Percentiles rank a stretch among this genome's conserved stretches.
phyloP scores from a whole-genome alignment of 2,888 invertebrate species.

The Thysanoteuthis rhombus region DNA sequence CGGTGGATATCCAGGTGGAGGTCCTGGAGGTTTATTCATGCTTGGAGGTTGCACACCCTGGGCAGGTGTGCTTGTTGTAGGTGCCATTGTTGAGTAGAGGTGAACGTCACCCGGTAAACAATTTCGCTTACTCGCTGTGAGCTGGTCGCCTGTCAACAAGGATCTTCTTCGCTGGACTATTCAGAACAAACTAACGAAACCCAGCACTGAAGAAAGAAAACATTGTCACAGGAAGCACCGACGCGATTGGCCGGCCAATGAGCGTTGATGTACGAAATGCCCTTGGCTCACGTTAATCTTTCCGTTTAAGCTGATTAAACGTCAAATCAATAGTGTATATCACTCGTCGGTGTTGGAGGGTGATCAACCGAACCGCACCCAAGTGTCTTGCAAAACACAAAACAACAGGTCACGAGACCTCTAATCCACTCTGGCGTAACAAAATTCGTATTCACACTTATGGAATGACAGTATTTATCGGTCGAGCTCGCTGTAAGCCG shows the following conservation, averaged over 20 bases:
- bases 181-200: background rate
- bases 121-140: background rate
- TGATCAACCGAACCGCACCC: background rate
- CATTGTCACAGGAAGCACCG: background rate
- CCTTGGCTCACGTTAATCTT: background rate
- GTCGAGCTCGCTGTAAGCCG: background rate
- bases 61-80: conserved; percentile 15
- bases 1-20: background rate
- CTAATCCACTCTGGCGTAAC: background rate
- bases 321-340: background rate
- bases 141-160: background rate
- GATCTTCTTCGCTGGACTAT: background rate
- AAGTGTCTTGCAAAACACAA: background rate
- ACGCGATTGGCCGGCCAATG: background rate
- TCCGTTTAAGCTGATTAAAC: background rate
- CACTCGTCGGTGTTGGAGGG: background rate
- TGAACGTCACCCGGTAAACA: background rate
- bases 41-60: conserved; percentile 16
- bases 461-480: background rate
- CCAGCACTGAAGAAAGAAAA: background rate
- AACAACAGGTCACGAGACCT: background rate
- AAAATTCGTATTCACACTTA: background rate
- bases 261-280: background rate
- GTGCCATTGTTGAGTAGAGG: conserved; percentile 13
- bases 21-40: background rate